phyloP scores from a whole-genome alignment of 2,797 vertebrate species.

The Acanthurus lineatus region DNA sequence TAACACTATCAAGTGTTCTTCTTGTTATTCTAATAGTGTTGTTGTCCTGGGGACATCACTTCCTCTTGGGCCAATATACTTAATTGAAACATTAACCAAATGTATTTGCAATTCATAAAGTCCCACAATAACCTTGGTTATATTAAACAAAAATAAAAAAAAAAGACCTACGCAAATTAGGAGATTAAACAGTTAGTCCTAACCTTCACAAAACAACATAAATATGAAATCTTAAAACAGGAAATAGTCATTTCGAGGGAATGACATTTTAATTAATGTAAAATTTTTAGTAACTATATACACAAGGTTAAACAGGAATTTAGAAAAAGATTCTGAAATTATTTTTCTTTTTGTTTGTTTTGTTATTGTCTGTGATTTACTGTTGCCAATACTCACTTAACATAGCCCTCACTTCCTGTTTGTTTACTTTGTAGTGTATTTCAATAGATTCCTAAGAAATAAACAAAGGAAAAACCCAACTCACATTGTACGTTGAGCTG shows the following conservation, averaged over 20 bases:
- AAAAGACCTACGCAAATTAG: constrained; percentile 34
- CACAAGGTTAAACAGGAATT: neutral
- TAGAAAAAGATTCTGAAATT: no score
- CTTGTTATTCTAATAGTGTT: neutral
- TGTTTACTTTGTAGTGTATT: neutral
- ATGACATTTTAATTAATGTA: constrained; percentile 4
- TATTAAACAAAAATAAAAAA: constrained; percentile 33
- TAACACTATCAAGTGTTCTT: neutral
- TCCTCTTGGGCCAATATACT: neutral
- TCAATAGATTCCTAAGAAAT: neutral
- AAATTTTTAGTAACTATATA: constrained; percentile 1
- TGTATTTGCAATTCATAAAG: neutral
- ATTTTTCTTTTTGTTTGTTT: no score
- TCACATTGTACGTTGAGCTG: constrained; percentile 96
- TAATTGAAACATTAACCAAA: neutral
- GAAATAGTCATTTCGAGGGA: neutral
- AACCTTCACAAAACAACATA: constrained; percentile 5
- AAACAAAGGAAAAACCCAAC: constrained; percentile 62
- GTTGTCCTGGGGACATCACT: constrained; percentile 13
- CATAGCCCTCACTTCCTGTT: no score
- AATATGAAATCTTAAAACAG: constrained; percentile 7
- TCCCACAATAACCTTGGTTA: constrained; percentile 2
- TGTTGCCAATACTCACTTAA: neutral
- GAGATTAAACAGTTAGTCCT: constrained; percentile 34
- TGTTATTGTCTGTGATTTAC: neutral